phyloP scores from a whole-genome alignment of 2,888 invertebrate genomes.

The Acanthosepion pharaonis region DNA sequence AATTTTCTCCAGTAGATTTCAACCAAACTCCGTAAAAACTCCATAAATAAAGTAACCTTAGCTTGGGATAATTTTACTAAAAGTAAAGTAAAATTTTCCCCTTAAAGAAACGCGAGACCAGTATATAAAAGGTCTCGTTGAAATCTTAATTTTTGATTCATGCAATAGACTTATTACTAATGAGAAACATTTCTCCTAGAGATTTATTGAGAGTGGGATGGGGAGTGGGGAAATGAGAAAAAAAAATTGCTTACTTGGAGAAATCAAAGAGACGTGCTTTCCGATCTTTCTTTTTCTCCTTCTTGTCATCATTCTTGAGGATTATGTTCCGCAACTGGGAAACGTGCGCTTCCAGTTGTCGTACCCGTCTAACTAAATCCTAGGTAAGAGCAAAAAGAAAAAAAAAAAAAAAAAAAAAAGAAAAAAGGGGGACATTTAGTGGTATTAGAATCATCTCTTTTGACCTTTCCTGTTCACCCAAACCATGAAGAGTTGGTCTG shows the following conservation, averaged over 20 bases:
- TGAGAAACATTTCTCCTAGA: background rate
- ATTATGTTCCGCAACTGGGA: conserved; percentile 81
- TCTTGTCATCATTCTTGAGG: conserved; percentile 64
- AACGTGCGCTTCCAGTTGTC: conserved; percentile 85
- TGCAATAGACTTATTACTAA: background rate
- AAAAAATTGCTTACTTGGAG: conserved; percentile 63
- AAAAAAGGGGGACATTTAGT: background rate
- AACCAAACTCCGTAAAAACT: no score
- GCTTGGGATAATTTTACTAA: no score
- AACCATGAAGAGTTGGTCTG: background rate
- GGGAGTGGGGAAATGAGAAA: background rate
- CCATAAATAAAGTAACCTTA: no score
- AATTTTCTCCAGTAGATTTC: no score
- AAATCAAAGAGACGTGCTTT: conserved; percentile 79
- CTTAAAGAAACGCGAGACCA: no score
- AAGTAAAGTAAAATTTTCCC: no score
- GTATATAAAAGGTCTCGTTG: no score
- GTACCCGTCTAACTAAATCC: conserved; percentile 83
- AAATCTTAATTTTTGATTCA: no score
- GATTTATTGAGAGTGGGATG: no score
- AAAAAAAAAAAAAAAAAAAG: background rate
- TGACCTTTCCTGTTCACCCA: background rate
- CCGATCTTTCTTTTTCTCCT: conserved; percentile 54
- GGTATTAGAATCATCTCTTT: background rate
- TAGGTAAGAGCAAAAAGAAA: conserved; percentile 66